Conservation (phyloP, 2,797 vertebrate species). For the Oceanodroma leucorhoa region DNA sequence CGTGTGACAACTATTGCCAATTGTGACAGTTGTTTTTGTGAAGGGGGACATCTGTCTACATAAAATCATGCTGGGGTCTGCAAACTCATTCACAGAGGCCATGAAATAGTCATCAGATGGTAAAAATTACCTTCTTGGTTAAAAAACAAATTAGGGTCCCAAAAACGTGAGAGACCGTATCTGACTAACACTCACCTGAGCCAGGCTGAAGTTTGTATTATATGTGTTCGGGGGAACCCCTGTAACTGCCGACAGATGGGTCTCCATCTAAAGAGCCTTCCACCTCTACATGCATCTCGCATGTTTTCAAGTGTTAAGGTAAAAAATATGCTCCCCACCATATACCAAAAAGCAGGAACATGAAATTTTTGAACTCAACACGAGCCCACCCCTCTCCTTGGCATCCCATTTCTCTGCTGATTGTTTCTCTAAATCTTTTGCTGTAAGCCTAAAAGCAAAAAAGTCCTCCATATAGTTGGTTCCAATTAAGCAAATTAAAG, state of each 20-base stretch:
- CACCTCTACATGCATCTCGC: not conserved
- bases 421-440: not conserved
- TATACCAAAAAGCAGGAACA: not conserved
- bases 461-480: not conserved
- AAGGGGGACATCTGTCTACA: slow-evolving; percentile 57
- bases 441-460: not conserved
- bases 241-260: not conserved
- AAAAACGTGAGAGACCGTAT: not conserved
- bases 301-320: not conserved
- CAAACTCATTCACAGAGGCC: slow-evolving; percentile 35
- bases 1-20: not conserved
- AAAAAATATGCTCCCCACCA: not conserved
- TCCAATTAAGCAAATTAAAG: slow-evolving; percentile 16
- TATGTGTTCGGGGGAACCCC: not conserved
- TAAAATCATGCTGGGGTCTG: slow-evolving; percentile 30
- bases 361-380: not conserved
- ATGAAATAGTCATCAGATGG: slow-evolving; percentile 44
- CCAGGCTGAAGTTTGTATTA: not conserved
- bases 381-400: not conserved
- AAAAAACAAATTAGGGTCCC: not conserved
- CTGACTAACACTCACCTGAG: not conserved
- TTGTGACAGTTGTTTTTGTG: slow-evolving; percentile 53
- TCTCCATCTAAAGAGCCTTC: not conserved
- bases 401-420: not conserved
- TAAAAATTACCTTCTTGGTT: slow-evolving; percentile 46